Percentiles rank a stretch among this genome's conserved stretches.
Evolutionary conservation across 2,113 vertebrate species (phyloP).

Genomic region (Cynocephalus volans): DNA sequence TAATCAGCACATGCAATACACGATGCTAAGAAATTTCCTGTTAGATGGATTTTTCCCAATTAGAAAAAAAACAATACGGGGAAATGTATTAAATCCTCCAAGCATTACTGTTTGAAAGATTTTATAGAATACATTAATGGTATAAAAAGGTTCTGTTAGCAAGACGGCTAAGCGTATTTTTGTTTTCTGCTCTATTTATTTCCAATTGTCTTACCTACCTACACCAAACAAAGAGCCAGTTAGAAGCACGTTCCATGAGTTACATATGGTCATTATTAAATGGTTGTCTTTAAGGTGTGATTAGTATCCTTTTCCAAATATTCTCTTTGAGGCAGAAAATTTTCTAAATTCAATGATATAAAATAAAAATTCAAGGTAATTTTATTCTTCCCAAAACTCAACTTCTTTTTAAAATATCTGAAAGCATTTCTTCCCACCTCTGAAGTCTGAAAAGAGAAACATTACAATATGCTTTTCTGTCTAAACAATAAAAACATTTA

Average conservation of each 20-base stretch:
- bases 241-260: conserved; percentile 50
- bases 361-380: conserved; percentile 64
- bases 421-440: not conserved
- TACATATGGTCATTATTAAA: not conserved
- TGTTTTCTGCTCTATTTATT: conserved; percentile 69
- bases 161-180: not conserved
- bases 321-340: not conserved
- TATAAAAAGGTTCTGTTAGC: not conserved
- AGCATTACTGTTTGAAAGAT: not conserved
- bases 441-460: conserved; percentile 32
- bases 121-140: not conserved
- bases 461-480: not conserved
- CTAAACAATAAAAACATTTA: not conserved
- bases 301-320: conserved; percentile 55
- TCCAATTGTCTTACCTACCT: conserved; percentile 45
- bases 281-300: not conserved
- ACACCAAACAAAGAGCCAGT: conserved; percentile 3
- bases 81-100: conserved; percentile 49
- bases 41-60: conserved; percentile 21
- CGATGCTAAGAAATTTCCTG: not conserved
- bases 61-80: conserved; percentile 38
- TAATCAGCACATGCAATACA: not conserved
- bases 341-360: conserved; percentile 40
- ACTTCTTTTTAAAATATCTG: conserved; percentile 57
- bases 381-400: conserved; percentile 40